phyloP scores from a whole-genome alignment of 2,113 vertebrate genomes.

The Tetrax tetrax region DNA sequence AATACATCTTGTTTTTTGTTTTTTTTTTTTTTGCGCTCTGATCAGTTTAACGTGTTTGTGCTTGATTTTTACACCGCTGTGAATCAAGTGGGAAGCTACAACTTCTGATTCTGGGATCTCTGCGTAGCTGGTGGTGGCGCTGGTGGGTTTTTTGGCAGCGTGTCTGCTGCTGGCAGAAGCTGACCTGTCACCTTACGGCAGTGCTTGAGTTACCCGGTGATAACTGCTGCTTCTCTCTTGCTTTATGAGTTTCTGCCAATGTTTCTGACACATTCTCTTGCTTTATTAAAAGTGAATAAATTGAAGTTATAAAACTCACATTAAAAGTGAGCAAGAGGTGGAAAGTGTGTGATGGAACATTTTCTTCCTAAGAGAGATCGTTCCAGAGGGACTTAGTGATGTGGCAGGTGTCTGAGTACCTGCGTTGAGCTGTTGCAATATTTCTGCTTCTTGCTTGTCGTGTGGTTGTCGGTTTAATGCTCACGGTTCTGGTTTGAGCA shows the following conservation, averaged over 20 bases:
- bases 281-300: no score
- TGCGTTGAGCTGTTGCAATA: neutral
- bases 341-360: neutral
- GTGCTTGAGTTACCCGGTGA: neutral
- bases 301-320: no score
- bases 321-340: neutral
- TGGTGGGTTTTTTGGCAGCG: neutral
- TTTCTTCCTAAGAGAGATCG: neutral
- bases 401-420: neutral
- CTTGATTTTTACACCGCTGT: no score
- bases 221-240: fast-evolving
- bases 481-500: neutral
- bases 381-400: neutral
- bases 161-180: neutral
- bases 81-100: no score
- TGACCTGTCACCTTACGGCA: neutral
- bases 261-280: no score
- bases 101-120: neutral
- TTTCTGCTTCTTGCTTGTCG: neutral
- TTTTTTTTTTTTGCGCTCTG: neutral
- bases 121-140: neutral
- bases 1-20: no score
- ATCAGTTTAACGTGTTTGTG: neutral
- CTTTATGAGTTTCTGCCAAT: no score
- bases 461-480: neutral